Percentiles rank a stretch among this genome's conserved stretches.
These are phyloP conservation scores for Tragopan temminckii DNA, from an alignment of 2,797 vertebrate species.

Conservation along the genomic window DNA sequence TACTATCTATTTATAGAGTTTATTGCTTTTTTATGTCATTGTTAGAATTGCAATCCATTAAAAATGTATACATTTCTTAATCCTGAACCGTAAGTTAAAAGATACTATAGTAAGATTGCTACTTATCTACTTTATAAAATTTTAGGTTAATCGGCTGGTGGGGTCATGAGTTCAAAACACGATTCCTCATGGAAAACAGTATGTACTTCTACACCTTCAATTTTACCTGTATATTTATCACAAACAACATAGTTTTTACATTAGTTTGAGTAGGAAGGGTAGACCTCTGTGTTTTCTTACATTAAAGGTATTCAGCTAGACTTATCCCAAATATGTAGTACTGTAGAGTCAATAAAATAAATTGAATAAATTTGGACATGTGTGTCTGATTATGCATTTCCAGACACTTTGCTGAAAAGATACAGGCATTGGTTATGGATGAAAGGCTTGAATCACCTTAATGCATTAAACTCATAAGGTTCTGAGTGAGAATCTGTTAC, in stretches of 20 bases:
- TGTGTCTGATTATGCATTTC: not conserved
- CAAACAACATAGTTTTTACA: not conserved
- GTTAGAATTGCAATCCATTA: not conserved
- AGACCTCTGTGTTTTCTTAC: not conserved
- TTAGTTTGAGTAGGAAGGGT: not conserved
- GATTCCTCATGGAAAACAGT: conserved; percentile 94
- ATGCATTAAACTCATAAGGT: not conserved
- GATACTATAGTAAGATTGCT: not conserved
- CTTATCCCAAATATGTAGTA: not conserved
- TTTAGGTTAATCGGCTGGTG: conserved; percentile 93
- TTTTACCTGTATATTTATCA: not conserved
- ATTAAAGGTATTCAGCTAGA: not conserved
- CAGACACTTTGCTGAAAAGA: conserved; percentile 3
- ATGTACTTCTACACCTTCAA: conserved; percentile 39
- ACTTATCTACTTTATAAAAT: not conserved
- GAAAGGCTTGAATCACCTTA: conserved; percentile 12
- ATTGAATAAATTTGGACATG: not conserved
- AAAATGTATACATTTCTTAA: not conserved
- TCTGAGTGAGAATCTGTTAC: not conserved
- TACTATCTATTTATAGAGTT: not conserved
- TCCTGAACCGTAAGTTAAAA: not conserved
- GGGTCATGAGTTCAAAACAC: conserved; percentile 89
- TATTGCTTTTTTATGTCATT: not conserved
- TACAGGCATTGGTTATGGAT: not conserved
- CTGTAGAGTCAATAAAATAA: not conserved